Evolutionary conservation across 2,797 vertebrate species (phyloP).

Genomic region (Halcyon badia): DNA sequence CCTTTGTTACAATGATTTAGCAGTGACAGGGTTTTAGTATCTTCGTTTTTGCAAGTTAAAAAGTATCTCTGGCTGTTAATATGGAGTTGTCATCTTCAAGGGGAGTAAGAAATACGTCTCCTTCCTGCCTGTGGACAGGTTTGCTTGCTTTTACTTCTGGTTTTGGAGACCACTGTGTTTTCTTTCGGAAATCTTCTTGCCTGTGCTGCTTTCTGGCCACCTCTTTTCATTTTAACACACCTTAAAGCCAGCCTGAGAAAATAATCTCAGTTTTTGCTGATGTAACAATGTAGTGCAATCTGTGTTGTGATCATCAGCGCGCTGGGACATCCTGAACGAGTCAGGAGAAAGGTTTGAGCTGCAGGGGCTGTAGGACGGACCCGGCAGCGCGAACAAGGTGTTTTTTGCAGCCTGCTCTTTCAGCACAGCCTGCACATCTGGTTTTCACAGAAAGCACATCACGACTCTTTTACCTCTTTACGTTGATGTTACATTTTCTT

Average conservation of each 20-base stretch:
- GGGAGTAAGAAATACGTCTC: not conserved
- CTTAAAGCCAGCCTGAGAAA: not conserved
- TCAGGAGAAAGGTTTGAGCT: not conserved
- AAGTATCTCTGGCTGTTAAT: not conserved
- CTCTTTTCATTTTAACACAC: not conserved
- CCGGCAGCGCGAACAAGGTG: accelerated
- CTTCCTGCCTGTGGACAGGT: not conserved
- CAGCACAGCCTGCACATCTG: not conserved
- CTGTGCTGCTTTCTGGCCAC: not conserved
- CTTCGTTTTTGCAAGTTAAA: not conserved
- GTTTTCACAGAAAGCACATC: not conserved
- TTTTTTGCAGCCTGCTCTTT: not conserved
- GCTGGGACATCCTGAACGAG: not conserved
- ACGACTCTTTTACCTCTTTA: not conserved
- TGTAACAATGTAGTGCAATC: not conserved
- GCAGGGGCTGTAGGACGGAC: not conserved
- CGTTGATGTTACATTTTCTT: not conserved
- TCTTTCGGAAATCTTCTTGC: not conserved
- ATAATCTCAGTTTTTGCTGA: not conserved
- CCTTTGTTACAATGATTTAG: not conserved
- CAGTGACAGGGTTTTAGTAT: not conserved
- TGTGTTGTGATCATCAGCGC: not conserved
- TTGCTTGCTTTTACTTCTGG: not conserved
- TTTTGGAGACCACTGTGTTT: not conserved
- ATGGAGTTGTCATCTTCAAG: not conserved